phyloP scores from a whole-genome alignment of 2,888 invertebrate genomes.

The Bugulina stolonifera region DNA sequence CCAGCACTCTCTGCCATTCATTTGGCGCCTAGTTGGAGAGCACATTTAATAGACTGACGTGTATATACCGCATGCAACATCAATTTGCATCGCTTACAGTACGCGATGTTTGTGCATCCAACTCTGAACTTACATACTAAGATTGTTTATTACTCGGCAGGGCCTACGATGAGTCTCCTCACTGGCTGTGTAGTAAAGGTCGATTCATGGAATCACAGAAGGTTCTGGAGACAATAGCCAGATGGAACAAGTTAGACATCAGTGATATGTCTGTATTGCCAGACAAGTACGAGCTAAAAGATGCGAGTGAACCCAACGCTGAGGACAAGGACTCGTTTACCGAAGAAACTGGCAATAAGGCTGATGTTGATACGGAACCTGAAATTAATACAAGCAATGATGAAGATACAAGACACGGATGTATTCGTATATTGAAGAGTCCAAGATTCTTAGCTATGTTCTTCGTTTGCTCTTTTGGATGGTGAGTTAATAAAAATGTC shows the following conservation, averaged over 20 bases:
- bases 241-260: not conserved
- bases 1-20: too few species aligned
- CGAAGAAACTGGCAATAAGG: not conserved
- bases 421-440: not conserved
- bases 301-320: not conserved
- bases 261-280: not conserved
- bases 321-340: not conserved
- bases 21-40: too few species aligned
- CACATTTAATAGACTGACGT: too few species aligned
- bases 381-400: not conserved
- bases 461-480: not conserved
- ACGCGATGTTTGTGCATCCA: too few species aligned
- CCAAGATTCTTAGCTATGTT: not conserved
- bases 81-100: too few species aligned
- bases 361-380: not conserved
- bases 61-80: too few species aligned
- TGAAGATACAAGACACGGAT: not conserved
- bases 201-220: not conserved
- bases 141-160: too few species aligned
- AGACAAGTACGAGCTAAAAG: not conserved
- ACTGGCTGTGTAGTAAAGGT: slow-evolving; percentile 11
- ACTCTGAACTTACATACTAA: too few species aligned
- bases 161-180: slow-evolving; percentile 14
- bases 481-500: slow-evolving; percentile 23
- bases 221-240: slow-evolving; percentile 20